A percentile compares a stretch with the other conserved stretches of the same genome.
Conservation (phyloP, 2,113 vertebrate genomes). For the Fulmarus glacialis region DNA sequence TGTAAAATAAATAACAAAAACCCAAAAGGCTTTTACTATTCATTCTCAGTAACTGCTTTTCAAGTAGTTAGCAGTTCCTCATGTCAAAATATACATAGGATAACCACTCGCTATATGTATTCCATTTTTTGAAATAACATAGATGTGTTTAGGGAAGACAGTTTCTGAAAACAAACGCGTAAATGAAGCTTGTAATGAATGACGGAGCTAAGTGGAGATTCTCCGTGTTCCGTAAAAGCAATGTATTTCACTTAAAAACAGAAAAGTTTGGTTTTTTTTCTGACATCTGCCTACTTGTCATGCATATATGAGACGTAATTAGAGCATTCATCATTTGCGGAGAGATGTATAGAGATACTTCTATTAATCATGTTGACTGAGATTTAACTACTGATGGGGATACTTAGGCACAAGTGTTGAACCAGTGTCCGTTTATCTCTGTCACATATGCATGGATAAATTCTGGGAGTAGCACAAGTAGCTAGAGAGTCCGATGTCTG, state of each 20-base stretch:
- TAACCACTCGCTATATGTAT: not conserved
- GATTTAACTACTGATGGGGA: not conserved
- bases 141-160: not conserved
- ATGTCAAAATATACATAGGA: not conserved
- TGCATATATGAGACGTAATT: not conserved
- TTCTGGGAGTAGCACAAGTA: rapidly evolving
- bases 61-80: not conserved
- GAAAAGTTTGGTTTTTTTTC: not conserved
- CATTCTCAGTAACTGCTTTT: not conserved
- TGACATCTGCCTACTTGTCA: not conserved
- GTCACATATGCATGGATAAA: not conserved
- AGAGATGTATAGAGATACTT: not conserved
- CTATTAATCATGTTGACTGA: not conserved
- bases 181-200: not conserved
- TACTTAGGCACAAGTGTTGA: not conserved
- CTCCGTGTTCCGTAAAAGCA: not conserved
- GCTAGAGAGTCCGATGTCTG: no score
- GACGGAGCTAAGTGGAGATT: not conserved
- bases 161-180: not conserved
- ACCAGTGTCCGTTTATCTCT: not conserved
- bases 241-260: not conserved
- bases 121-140: not conserved
- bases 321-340: not conserved
- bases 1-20: not conserved
- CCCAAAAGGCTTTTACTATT: not conserved